Percentiles rank a stretch among this genome's conserved stretches.
These are phyloP conservation scores for Troilus luridus DNA, from an alignment of 2,888 invertebrate species.

Conservation along the genomic window DNA sequence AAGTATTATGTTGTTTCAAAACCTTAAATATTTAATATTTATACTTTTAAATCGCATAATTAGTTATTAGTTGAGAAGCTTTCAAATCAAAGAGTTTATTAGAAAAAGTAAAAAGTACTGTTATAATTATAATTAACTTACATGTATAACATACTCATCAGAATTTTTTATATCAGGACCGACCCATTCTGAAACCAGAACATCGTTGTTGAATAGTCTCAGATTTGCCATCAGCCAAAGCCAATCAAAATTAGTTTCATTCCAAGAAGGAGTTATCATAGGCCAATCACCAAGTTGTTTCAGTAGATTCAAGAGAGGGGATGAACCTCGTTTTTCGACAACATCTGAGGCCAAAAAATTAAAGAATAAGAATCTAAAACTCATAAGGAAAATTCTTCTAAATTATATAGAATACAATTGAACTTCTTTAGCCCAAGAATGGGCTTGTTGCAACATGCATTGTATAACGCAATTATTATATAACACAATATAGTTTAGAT, in stretches of 20 bases:
- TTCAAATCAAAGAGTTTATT: background rate
- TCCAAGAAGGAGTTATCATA: constrained; percentile 79
- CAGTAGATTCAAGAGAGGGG: constrained; percentile 80
- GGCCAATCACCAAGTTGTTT: constrained; percentile 91
- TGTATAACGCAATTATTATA: no score
- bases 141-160: constrained; percentile 87
- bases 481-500: no score
- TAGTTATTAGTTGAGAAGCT: background rate
- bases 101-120: background rate
- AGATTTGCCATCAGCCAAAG: constrained; percentile 81
- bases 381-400: background rate
- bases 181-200: constrained; percentile 89
- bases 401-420: no score
- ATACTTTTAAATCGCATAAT: no score
- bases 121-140: constrained; percentile 67
- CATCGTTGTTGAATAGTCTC: constrained; percentile 86
- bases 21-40: no score
- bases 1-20: background rate
- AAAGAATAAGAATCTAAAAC: constrained; percentile 59
- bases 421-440: no score
- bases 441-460: no score
- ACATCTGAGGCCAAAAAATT: constrained; percentile 70
- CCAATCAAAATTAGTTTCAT: constrained; percentile 78
- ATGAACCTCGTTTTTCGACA: constrained; percentile 79
- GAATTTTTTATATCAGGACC: constrained; percentile 95